Conservation (phyloP, 2,888 invertebrate genomes). For the Folsomia manolachei region DNA sequence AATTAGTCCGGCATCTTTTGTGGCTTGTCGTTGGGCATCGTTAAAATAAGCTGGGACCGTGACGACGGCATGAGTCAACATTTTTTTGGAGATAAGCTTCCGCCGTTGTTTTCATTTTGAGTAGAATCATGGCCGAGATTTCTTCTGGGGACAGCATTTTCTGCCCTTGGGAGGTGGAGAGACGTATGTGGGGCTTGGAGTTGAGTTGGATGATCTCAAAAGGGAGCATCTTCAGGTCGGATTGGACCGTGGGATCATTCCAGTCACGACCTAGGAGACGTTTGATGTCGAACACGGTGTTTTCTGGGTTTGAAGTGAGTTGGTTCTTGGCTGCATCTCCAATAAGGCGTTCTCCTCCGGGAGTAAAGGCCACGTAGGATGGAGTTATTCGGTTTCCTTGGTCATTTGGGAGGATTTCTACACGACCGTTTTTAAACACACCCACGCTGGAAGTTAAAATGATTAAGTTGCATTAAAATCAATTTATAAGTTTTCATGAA, state of each 20-base stretch:
- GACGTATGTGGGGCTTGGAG: constrained; percentile 55
- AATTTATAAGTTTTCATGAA: neutral
- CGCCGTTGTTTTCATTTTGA: neutral
- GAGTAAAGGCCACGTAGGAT: constrained; percentile 58
- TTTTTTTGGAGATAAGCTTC: constrained; percentile 25
- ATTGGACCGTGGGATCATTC: constrained; percentile 58
- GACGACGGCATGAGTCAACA: constrained; percentile 76
- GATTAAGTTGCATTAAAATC: no score
- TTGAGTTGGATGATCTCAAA: constrained; percentile 57
- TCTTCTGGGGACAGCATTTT: constrained; percentile 61
- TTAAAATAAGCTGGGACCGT: constrained; percentile 99
- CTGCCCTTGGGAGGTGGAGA: constrained; percentile 51
- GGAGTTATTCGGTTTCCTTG: constrained; percentile 60
- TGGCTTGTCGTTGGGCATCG: constrained; percentile 98
- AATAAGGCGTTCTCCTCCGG: constrained; percentile 57
- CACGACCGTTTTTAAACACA: constrained; percentile 57
- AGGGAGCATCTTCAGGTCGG: constrained; percentile 60
- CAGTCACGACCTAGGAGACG: constrained; percentile 60
- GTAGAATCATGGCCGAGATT: constrained; percentile 60
- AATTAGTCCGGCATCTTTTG: constrained; percentile 96
- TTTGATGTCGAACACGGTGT: constrained; percentile 61
- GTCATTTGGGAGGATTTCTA: constrained; percentile 54
- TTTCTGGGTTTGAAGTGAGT: constrained; percentile 60
- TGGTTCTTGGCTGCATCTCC: constrained; percentile 63
- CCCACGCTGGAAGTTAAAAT: constrained; percentile 56